Evolutionary conservation across 2,888 invertebrate species (phyloP).

Genomic region (Stenodera caucasica): DNA sequence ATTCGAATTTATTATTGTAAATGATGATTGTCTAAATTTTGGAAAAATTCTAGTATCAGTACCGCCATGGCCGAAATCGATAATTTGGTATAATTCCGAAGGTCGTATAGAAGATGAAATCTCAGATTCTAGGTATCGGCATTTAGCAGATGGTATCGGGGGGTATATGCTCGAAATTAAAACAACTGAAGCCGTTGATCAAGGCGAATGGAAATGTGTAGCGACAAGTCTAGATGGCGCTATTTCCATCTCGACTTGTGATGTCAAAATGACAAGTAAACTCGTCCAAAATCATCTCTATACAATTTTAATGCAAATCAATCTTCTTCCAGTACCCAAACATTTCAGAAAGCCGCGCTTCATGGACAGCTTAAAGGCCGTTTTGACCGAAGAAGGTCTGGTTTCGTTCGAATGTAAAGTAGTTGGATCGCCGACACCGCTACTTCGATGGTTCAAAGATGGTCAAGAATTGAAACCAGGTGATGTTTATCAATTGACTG

Average conservation of each 20-base stretch:
- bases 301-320: background rate
- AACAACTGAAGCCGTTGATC: constrained; percentile 77
- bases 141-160: constrained; percentile 81
- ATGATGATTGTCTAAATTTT: background rate
- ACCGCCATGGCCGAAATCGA: constrained; percentile 82
- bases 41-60: constrained; percentile 63
- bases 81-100: constrained; percentile 85
- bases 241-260: constrained; percentile 74
- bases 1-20: background rate
- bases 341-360: constrained; percentile 88
- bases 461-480: constrained; percentile 89
- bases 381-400: constrained; percentile 86
- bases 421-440: constrained; percentile 87
- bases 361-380: constrained; percentile 86
- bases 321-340: constrained; percentile 72
- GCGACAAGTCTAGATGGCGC: constrained; percentile 76
- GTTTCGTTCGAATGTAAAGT: constrained; percentile 94
- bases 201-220: constrained; percentile 89
- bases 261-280: constrained; percentile 78
- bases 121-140: constrained; percentile 63
- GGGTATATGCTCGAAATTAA: constrained; percentile 76
- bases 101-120: constrained; percentile 72
- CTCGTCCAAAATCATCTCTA: constrained; percentile 19
- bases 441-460: constrained; percentile 89
- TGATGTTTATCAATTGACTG: constrained; percentile 88